A percentile compares a stretch with the other conserved stretches of the same genome.
Evolutionary conservation across 1,140 invertebrate species (phyloP).

Genomic region (Formica selysi): DNA sequence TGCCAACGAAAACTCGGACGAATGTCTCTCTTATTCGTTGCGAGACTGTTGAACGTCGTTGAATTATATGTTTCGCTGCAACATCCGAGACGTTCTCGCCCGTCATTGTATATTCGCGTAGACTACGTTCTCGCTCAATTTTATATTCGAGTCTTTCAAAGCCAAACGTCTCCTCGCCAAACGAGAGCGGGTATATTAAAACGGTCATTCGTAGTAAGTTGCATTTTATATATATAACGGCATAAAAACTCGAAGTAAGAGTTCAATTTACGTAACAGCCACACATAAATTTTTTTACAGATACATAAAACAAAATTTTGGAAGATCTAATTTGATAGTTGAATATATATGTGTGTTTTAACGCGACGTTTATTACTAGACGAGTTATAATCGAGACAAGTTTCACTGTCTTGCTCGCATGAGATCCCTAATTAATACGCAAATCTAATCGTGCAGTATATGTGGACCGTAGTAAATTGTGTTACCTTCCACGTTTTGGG

Average conservation of each 20-base stretch:
- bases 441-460: neutral
- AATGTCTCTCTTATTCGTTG: neutral
- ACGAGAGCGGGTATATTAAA: neutral
- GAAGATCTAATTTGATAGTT: neutral
- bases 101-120: neutral
- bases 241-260: neutral
- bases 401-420: neutral
- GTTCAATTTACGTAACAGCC: neutral
- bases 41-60: conserved; percentile 10
- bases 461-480: conserved; percentile 7
- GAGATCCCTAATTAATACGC: conserved; percentile 24
- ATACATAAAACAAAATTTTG: neutral
- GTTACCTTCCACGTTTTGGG: conserved; percentile 28
- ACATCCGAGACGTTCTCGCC: conserved; percentile 18
- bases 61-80: conserved; percentile 25
- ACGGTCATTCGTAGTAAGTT: neutral
- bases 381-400: neutral
- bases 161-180: neutral
- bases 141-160: conserved; percentile 6
- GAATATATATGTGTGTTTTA: no score
- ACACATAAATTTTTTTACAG: neutral
- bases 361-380: neutral
- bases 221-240: neutral
- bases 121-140: conserved; percentile 2
- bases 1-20: conserved; percentile 37